Evolutionary conservation across 2,888 invertebrate species (phyloP).

Genomic region (Ophion obscuratus): DNA sequence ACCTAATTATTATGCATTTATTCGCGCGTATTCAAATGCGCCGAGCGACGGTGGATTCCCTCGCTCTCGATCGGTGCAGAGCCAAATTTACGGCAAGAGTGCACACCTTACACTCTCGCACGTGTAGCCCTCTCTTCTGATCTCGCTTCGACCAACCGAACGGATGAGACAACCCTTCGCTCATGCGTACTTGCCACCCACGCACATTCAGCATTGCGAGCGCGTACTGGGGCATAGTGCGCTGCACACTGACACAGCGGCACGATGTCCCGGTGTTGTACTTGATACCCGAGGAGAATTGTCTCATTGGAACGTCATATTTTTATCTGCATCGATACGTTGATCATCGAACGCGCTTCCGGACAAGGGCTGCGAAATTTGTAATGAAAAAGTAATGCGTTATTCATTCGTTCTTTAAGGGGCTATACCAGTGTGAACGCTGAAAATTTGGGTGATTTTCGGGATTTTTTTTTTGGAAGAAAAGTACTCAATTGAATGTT

Average conservation of each 20-base stretch:
- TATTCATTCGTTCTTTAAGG: too few species aligned
- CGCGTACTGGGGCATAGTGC: neutral
- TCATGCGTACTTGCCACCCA: neutral
- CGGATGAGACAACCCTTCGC: constrained; percentile 33
- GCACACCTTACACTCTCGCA: constrained; percentile 49
- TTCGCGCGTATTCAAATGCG: constrained; percentile 84
- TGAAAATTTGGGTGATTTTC: too few species aligned
- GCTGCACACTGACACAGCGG: constrained; percentile 16
- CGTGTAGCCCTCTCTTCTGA: constrained; percentile 21
- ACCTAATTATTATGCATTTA: constrained; percentile 85
- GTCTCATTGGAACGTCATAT: neutral
- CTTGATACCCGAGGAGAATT: neutral
- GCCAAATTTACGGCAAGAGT: constrained; percentile 46
- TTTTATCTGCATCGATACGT: too few species aligned
- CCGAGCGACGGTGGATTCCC: constrained; percentile 75
- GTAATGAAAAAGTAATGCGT: too few species aligned
- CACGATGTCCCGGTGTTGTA: neutral
- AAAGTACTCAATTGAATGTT: too few species aligned
- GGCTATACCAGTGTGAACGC: too few species aligned
- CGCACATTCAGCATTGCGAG: constrained; percentile 8
- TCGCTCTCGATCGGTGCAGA: constrained; percentile 57
- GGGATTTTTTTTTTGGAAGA: too few species aligned
- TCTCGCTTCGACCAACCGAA: constrained; percentile 16
- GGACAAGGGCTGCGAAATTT: too few species aligned
- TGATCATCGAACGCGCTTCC: too few species aligned